Evolutionary conservation across 2,797 vertebrate genomes (phyloP), one percentile per base, ranked within the genome.

Genomic region (Amniataba percoides): DNA sequence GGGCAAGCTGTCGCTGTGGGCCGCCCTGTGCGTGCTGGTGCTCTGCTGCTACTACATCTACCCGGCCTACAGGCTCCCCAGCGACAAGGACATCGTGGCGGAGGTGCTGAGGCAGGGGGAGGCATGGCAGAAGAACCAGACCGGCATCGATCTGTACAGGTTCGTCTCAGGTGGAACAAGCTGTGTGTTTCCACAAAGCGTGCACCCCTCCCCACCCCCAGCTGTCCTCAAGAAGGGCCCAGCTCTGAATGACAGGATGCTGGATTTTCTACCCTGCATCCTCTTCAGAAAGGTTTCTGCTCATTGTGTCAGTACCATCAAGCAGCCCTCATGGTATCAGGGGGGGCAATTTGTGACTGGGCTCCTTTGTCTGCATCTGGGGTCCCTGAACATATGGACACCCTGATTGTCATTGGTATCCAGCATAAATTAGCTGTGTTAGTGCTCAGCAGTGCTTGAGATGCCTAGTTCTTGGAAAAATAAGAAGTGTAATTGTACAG

Each of bases 31-130:
- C 68, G 90, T 97, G 67, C 94, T 97, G 88, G 95, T 98, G 27
- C 95, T 99, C n/a, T 97, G 97, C 90, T 99, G 97, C 97, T 95
- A 98, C 1, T 99, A 99, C 92, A 75, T 98, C 7, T 98, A 96
- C 89, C 97, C 98, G 0, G 96, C 91, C 1, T 96, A 97, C 91
- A 94, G 96, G 66, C 89, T 97, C 81, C 97, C 97, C 11, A 92
- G 94, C 66, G 97, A 98, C 85, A 97, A 97, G 85, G 97, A 97
- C 18, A 95, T 98, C 16, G 95, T 97, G 80, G 96, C 95, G 1
- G 97, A 97, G 58, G 97, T 99, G 81, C 93, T 97, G 94, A 95
- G 95, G 77, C 96, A 96, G 82, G 95, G 96, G 81, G 90, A 87
- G 1, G 91, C 74, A 34, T 99, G 97, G 97, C 93, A 85, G 66